phyloP scores from a whole-genome alignment of 2,888 invertebrate species.

The Pseudoips prasinana region DNA sequence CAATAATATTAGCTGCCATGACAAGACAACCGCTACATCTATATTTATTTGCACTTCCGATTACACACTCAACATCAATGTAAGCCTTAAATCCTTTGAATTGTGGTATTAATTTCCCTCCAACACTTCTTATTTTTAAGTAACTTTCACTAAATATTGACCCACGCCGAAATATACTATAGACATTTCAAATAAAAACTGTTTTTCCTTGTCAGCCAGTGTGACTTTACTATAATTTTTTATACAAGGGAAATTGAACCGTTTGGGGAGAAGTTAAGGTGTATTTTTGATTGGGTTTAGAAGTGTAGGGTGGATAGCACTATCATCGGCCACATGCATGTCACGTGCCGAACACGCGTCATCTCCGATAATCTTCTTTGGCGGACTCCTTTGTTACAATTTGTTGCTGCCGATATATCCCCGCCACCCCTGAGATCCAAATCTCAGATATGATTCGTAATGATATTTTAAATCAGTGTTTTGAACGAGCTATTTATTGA shows the following conservation, averaged over 20 bases:
- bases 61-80: slow-evolving; percentile 72
- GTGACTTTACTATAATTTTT: slow-evolving; percentile 25
- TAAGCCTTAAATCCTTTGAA: slow-evolving; percentile 78
- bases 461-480: slow-evolving; percentile 78
- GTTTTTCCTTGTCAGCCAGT: slow-evolving; percentile 34
- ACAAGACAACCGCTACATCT: slow-evolving; percentile 48
- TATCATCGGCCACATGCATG: slow-evolving; percentile 64
- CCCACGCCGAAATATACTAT: slow-evolving; percentile 31
- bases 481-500: slow-evolving; percentile 58
- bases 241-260: slow-evolving; percentile 11
- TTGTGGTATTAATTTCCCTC: slow-evolving; percentile 81
- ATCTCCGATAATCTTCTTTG: slow-evolving; percentile 77
- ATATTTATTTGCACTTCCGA: slow-evolving; percentile 74
- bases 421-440: slow-evolving; percentile 62
- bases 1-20: slow-evolving; percentile 50
- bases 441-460: slow-evolving; percentile 73
- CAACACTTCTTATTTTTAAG: slow-evolving; percentile 75
- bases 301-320: slow-evolving; percentile 55
- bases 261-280: slow-evolving; percentile 15
- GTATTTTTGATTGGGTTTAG: slow-evolving; percentile 22
- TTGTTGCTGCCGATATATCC: slow-evolving; percentile 67
- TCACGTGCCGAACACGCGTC: slow-evolving; percentile 75
- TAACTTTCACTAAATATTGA: slow-evolving; percentile 40
- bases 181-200: slow-evolving; percentile 31
- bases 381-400: slow-evolving; percentile 77